These are phyloP conservation scores for Lamellibrachia satsuma DNA, from an alignment of 2,888 invertebrate genomes.

Conservation along the genomic window DNA sequence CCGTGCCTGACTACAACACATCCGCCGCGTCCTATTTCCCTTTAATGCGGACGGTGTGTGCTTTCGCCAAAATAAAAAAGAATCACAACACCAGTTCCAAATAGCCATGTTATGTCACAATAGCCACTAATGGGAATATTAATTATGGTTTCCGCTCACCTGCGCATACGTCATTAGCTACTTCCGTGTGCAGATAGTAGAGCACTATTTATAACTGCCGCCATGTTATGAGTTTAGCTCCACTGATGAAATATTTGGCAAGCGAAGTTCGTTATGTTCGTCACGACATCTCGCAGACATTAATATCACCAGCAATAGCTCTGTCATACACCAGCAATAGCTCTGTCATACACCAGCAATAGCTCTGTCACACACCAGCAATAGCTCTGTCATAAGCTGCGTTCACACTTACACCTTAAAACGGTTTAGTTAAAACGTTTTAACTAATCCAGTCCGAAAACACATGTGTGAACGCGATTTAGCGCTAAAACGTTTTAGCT, in stretches of 20 bases:
- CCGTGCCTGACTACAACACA: neutral
- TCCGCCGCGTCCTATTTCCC: neutral
- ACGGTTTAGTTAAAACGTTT: too few species aligned
- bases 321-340: neutral
- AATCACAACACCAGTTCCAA: neutral
- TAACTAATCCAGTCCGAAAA: too few species aligned
- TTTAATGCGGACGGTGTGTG: neutral
- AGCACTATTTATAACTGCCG: neutral
- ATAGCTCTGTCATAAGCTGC: too few species aligned
- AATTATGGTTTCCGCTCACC: constrained; percentile 4
- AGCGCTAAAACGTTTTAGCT: too few species aligned
- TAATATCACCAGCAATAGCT: neutral
- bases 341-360: neutral
- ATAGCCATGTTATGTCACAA: neutral
- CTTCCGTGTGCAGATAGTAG: neutral
- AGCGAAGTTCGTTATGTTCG: neutral
- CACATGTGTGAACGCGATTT: too few species aligned
- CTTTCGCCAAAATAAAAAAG: neutral
- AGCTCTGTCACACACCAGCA: neutral
- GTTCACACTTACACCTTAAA: too few species aligned
- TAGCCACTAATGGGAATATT: neutral
- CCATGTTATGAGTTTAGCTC: neutral
- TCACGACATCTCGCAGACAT: neutral
- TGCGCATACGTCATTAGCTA: neutral
- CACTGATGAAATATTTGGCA: neutral